phyloP scores from a whole-genome alignment of 2,888 invertebrate genomes.

The Desoria tigrina region DNA sequence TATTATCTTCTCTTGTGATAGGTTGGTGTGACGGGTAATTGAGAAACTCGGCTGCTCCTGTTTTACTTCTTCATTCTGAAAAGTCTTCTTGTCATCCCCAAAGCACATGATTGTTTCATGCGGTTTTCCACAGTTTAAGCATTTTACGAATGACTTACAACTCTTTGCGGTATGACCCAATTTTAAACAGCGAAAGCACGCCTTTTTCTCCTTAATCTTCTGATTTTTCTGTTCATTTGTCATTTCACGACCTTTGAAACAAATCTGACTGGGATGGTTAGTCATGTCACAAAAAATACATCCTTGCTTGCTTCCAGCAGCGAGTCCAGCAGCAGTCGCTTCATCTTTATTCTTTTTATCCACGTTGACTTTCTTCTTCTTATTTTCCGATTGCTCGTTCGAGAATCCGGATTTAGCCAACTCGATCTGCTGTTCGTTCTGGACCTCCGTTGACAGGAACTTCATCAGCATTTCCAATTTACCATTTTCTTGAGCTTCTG shows the following conservation, averaged over 20 bases:
- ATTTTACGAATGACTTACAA: conserved; percentile 15
- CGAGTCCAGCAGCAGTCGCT: neutral
- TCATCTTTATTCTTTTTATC: neutral
- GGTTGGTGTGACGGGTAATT: neutral
- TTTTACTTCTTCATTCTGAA: neutral
- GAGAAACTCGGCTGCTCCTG: conserved; percentile 9
- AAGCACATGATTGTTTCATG: conserved; percentile 23
- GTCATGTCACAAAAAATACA: conserved; percentile 8
- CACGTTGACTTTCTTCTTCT: neutral
- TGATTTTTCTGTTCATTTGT: conserved; percentile 6
- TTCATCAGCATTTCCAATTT: conserved; percentile 6
- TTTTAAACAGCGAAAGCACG: conserved; percentile 16
- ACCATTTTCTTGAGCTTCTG: neutral
- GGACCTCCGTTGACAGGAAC: conserved; percentile 19
- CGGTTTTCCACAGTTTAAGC: neutral
- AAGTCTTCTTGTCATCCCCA: neutral
- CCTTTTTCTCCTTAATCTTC: neutral
- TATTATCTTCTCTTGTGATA: neutral
- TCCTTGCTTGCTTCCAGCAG: neutral
- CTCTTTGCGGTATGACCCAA: conserved; percentile 5
- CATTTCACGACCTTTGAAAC: neutral
- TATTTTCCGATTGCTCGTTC: neutral
- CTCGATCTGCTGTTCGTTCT: conserved; percentile 4
- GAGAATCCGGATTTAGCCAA: conserved; percentile 11
- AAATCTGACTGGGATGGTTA: conserved; percentile 3